Evolutionary conservation across 2,888 invertebrate species (phyloP).

Genomic region (Bimastos eiseni): DNA sequence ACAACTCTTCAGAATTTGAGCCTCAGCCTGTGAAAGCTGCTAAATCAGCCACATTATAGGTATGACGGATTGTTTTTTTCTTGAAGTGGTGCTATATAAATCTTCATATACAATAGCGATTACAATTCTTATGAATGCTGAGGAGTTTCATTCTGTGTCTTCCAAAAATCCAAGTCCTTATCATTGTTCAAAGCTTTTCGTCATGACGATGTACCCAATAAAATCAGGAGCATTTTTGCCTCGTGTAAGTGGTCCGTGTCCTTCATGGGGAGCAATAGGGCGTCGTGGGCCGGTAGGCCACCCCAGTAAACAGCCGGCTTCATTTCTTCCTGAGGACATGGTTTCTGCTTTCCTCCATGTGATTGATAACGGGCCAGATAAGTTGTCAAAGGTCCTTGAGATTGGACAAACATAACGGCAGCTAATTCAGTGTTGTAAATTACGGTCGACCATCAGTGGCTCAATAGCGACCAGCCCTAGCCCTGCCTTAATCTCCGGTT

Average conservation of each 20-base stretch:
- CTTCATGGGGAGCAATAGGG: neutral
- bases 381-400: constrained; percentile 16
- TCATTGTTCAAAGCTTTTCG: neutral
- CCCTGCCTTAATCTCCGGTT: neutral
- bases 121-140: neutral
- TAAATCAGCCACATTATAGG: neutral
- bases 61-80: no score
- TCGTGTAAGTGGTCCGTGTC: neutral
- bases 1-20: neutral
- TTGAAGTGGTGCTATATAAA: no score
- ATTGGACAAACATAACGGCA: constrained; percentile 14
- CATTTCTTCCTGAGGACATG: neutral
- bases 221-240: neutral
- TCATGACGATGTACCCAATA: neutral
- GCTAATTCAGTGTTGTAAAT: constrained; percentile 15
- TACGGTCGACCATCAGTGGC: neutral
- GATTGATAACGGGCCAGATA: constrained; percentile 17
- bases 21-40: neutral
- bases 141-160: neutral
- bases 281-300: neutral
- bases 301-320: constrained; percentile 1
- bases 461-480: neutral
- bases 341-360: neutral
- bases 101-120: no score
- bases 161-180: neutral